Base-by-base conservation (phyloP, 2,888 invertebrate species). In the Carabus problematicus region DNA sequence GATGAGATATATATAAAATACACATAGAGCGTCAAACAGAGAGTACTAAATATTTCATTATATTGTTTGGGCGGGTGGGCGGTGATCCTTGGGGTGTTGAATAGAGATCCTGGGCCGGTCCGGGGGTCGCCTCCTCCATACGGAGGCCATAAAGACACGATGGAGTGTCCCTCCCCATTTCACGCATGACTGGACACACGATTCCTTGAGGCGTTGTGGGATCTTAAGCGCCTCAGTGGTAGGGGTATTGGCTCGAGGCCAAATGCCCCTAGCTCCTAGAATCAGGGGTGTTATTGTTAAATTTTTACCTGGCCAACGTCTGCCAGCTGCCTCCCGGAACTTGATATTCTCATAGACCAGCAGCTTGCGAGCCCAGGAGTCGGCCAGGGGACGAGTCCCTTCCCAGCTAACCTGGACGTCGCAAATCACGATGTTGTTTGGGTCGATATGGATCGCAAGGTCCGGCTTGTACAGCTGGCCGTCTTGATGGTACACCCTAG, bases 401-500 rank as follows among this genome's bases (percentile, higher is more conserved):
- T 62, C 49, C 55, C 62, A 62, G 39, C 49, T 19, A 6, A 62
- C 39, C 18, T 49, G 47, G 14, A 62, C 62, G n/a, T 62, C 62
- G 8, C 11, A 8, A n/a, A 62, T 62, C 39, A 62, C 14, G 14
- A 40, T 7, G 2, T 62, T n/a, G 1, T 1, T 12, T 14, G 9
- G 9, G 12, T 47, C 9, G 29, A 18, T 47, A 49, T 68, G 55
- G 1, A 71, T 49, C 0, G 59, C 69, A 4, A 71, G 58, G 52
- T 71, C 71, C 29, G 68, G 40, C 11, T 12, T 63, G 52, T 61
- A 61, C 18, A 56, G 12, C 40, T 12, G 42, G 1, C 71, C 71
- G 47, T 64, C 66, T 8, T 16, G 14, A 19, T 71, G 70, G 11
- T 64, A 49, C 1, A 71, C 68, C 1, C 64, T 59, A 0, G 71